Percentiles rank a stretch among this genome's conserved stretches.
phyloP scores from a whole-genome alignment of 2,888 invertebrate genomes.

The Pseudococcus jackbeardsleyi region DNA sequence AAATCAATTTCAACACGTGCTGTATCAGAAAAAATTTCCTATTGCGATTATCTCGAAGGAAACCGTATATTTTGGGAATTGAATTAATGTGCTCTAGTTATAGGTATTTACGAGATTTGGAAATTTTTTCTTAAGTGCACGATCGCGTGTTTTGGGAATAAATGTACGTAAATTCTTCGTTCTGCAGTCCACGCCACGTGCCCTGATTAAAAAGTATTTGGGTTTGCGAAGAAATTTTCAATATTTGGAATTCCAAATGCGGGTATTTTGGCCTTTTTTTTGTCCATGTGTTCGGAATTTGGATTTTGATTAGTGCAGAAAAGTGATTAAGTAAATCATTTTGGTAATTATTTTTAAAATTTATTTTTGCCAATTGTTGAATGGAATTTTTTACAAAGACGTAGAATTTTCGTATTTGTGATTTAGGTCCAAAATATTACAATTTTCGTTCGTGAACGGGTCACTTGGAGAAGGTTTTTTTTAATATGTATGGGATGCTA shows the following conservation, averaged over 20 bases:
- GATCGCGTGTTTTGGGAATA: not conserved
- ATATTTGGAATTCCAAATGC: not conserved
- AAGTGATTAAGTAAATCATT: too few species aligned
- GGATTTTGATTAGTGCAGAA: too few species aligned
- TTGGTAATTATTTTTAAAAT: too few species aligned
- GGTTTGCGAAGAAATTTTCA: not conserved
- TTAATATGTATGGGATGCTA: too few species aligned
- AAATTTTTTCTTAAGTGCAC: not conserved
- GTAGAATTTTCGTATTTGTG: too few species aligned
- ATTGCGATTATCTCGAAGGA: not conserved
- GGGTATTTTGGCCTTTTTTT: too few species aligned
- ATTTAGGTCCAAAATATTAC: too few species aligned
- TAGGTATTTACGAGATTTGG: not conserved
- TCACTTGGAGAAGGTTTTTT: too few species aligned
- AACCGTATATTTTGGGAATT: not conserved
- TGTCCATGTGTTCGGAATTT: too few species aligned
- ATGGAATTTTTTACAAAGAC: too few species aligned
- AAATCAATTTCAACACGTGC: not conserved
- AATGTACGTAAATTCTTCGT: not conserved
- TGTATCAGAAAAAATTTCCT: not conserved
- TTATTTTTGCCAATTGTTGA: too few species aligned
- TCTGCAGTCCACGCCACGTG: not conserved
- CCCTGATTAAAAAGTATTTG: not conserved
- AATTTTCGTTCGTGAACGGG: too few species aligned
- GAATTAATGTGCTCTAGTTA: constrained; percentile 1